Base-by-base conservation (phyloP, 2,113 vertebrate species). In the Trachemys scripta region DNA sequence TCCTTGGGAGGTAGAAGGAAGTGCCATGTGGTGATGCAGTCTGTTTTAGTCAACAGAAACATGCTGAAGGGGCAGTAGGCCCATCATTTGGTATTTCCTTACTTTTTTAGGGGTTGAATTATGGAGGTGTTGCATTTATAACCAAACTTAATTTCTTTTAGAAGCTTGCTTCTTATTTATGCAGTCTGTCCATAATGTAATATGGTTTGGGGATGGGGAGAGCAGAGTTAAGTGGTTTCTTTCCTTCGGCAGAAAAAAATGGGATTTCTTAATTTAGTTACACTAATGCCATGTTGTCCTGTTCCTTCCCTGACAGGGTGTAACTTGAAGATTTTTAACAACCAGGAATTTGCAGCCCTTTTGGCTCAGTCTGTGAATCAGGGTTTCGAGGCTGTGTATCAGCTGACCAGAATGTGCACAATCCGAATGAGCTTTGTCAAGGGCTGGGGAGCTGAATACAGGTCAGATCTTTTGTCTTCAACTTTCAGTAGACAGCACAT, bases 361-460 rank as follows among this genome's bases (percentile, higher is more conserved):
- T 97, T 99, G 97, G 99, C 99, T 1, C 99, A 99, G 98, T 99
- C 99, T 0, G 99, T 99, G 65, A 99, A 99, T 97, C 99, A 99
- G 98, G 99, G 99, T 82, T 99, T 99, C 1, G 99, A 99, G 97
- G 99, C 99, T 0, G 99, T 99, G 29, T 99, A 99, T 96, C 99
- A 99, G 98, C 98, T 99, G 95, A 99, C 99, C 2, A 98, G 99
- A 56, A 99, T 99, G 99, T 99, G 99, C 97, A 99, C 99, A 42
- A 99, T 99, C 87, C 99, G 99, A 10, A 99, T 99, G 99, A 99
- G 99, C 98, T 99, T 99, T 3, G 99, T 99, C 94, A 99, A 99
- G 93, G 99, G 99, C 95, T 99, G 99, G 99, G 99, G 99, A 84
- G 99, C 99, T 0, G 99, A 99, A 90, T 99, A 99, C 98, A 99